Base-by-base conservation (phyloP, 2,113 vertebrate genomes). In the Tyrannus savana region DNA sequence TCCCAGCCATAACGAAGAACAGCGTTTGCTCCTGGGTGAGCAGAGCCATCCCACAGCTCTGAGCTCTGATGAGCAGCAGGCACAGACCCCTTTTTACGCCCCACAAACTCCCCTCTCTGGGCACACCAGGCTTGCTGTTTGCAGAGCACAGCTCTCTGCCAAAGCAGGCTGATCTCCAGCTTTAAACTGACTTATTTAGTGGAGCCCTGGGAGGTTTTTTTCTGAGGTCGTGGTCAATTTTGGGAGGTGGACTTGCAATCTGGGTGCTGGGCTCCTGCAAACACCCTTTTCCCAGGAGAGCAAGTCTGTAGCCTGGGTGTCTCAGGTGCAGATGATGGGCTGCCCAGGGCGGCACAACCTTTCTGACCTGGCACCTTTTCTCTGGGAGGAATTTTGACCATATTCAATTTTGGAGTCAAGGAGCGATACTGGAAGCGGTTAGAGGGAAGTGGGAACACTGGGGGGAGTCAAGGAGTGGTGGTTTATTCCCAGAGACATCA, bases 101-200 rank as follows among this genome's bases (percentile, higher is more conserved):
- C 23, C 19, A 14, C 2, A 56, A 6, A 49, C 7, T 59, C 56
- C 30, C 14, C 56, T 49, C 30, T 62, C 31, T 0, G 2, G 46
- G 31, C 56, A 56, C 31, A 8, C 28, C 66, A 35, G n/a, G 5
- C 5, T 47, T n/a, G 37, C 39, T 24, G 24, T n/a, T 52, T 24
- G 23, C 55, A 74, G 69, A 39, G 18, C 31, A 16, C 0, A 0
- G 59, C 52, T 87, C 62, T 84, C 56, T 22, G n/a, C 30, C 19
- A 27, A 76, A 83, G 71, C 88, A 64, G 63, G 41, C 71, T 94
- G 62, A 47, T 4, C 59, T 69, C 55, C n/a, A 72, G 90, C 84
- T 93, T 91, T 53, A 92, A 94, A 96, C 86, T 81, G 86, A 90
- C 90, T 91, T 93, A 81, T 92, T 81, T 53, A 73, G 52, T 4